phyloP scores from a whole-genome alignment of 2,113 vertebrate species.

The Notiomystis cincta region DNA sequence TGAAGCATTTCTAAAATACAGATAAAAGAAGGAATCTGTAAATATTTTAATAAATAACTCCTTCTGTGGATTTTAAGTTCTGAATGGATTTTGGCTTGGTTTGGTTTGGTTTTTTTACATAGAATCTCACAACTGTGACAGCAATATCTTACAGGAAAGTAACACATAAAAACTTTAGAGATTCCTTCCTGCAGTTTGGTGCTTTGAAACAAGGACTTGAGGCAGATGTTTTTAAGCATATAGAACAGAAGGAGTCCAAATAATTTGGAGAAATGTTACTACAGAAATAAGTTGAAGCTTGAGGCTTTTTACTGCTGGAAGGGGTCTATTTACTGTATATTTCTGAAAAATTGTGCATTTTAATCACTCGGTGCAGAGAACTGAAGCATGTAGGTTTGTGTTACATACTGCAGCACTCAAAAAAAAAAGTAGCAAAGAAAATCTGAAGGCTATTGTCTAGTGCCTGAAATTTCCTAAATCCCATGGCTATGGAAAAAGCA shows the following conservation, averaged over 20 bases:
- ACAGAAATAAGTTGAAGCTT: background rate
- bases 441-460: background rate
- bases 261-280: background rate
- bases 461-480: background rate
- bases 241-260: background rate
- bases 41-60: background rate
- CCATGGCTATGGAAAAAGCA: background rate
- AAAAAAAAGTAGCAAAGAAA: background rate
- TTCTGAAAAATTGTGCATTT: background rate
- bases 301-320: background rate
- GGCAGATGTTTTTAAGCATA: background rate
- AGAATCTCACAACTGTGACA: background rate
- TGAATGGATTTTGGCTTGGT: background rate
- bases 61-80: background rate
- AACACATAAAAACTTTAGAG: background rate
- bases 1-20: background rate
- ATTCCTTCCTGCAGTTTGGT: background rate
- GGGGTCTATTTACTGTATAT: background rate
- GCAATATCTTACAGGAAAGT: background rate
- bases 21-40: background rate
- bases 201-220: background rate
- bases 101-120: background rate
- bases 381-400: background rate
- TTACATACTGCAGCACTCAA: background rate
- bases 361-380: background rate